Conservation (phyloP, 2,888 invertebrate species). For the Hololepta plana region DNA sequence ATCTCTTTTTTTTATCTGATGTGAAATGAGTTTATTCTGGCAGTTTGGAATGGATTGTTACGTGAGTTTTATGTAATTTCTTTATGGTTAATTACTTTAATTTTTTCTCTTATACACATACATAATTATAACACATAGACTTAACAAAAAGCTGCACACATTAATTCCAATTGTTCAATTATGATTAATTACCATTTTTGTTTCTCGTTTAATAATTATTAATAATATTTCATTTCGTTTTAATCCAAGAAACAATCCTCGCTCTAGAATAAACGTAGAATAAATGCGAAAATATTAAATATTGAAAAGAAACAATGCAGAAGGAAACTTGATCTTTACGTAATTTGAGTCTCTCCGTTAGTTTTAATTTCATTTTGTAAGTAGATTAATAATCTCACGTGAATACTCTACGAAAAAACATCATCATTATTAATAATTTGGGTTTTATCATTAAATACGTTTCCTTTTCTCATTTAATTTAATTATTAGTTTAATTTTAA, state of each 20-base stretch:
- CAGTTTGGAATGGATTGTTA: constrained; percentile 16
- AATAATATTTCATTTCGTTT: too few species aligned
- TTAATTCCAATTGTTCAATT: too few species aligned
- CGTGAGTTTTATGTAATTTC: constrained; percentile 8
- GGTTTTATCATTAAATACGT: too few species aligned
- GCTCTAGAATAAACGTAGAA: constrained; percentile 22
- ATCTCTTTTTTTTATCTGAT: not conserved
- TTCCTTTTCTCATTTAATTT: too few species aligned
- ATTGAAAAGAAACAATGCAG: too few species aligned
- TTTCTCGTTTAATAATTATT: too few species aligned
- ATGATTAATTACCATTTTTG: too few species aligned
- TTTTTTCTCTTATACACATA: constrained; percentile 13
- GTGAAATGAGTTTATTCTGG: constrained; percentile 13
- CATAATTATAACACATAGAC: constrained; percentile 21
- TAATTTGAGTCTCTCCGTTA: constrained; percentile 3
- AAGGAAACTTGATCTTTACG: too few species aligned
- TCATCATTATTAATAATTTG: constrained; percentile 8
- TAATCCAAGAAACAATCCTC: too few species aligned
- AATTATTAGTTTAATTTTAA: too few species aligned
- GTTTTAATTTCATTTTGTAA: constrained; percentile 18
- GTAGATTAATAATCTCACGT: constrained; percentile 25
- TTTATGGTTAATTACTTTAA: constrained; percentile 3
- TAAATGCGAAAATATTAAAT: constrained; percentile 25
- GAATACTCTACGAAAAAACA: constrained; percentile 23
- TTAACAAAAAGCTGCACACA: constrained; percentile 19